phyloP scores from a whole-genome alignment of 2,797 vertebrate genomes.

The Clarias pachynema region DNA sequence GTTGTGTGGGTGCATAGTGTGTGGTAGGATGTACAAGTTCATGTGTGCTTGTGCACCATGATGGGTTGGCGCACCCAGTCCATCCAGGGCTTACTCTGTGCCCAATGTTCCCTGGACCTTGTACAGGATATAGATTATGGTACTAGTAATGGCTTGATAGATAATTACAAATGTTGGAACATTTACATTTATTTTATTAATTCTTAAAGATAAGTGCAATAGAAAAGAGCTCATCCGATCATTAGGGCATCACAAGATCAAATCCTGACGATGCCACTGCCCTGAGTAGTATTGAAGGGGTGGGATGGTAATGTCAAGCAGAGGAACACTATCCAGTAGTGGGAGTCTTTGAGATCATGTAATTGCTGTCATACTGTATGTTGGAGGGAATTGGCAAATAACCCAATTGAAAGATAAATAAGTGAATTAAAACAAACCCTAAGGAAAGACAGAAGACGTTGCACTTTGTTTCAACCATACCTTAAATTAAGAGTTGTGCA shows the following conservation, averaged over 20 bases:
- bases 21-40: no score
- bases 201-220: neutral
- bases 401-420: neutral
- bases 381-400: neutral
- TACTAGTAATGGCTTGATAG: no score
- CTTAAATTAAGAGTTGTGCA: neutral
- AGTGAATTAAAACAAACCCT: neutral
- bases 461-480: conserved; percentile 1
- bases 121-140: no score
- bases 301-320: neutral
- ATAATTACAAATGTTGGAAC: neutral
- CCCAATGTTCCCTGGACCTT: no score
- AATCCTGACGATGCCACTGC: neutral
- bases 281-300: neutral
- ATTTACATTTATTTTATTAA: neutral
- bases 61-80: no score
- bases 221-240: neutral
- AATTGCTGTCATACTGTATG: neutral
- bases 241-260: neutral
- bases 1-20: no score
- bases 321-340: neutral
- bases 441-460: neutral
- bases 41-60: no score
- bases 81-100: no score
- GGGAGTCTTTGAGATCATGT: neutral